phyloP scores from a whole-genome alignment of 2,888 invertebrate species.

The Mythimna ferrago region DNA sequence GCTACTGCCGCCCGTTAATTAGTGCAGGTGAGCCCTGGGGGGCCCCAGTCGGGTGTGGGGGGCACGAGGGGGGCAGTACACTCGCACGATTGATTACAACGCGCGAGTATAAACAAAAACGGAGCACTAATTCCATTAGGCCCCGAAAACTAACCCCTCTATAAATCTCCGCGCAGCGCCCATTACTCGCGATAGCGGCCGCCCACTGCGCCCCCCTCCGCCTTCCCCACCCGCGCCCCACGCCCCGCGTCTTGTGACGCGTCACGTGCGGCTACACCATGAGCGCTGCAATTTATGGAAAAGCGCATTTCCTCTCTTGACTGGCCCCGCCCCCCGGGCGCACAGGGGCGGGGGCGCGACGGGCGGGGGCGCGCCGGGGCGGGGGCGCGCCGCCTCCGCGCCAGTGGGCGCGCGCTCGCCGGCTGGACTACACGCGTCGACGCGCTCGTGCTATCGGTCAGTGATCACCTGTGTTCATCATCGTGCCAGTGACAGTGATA shows the following conservation, averaged over 20 bases:
- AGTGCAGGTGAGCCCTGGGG: conserved; percentile 53
- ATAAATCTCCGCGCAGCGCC: conserved; percentile 78
- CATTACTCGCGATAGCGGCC: conserved; percentile 72
- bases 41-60: conserved; percentile 1
- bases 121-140: conserved; percentile 84
- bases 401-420: conserved; percentile 78
- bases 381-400: conserved; percentile 62
- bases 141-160: conserved; percentile 78
- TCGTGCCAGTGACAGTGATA: conserved; percentile 66
- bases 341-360: conserved; percentile 54
- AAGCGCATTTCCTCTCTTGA: conserved; percentile 69
- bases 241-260: conserved; percentile 50
- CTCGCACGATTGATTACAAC: conserved; percentile 65
- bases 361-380: conserved; percentile 50
- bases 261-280: conserved; percentile 56
- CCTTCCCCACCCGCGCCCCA: conserved; percentile 56
- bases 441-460: conserved; percentile 62
- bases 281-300: conserved; percentile 72
- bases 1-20: conserved; percentile 72
- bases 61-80: conserved; percentile 18
- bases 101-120: conserved; percentile 77
- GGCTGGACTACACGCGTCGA: conserved; percentile 70
- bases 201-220: conserved; percentile 63
- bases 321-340: conserved; percentile 53
- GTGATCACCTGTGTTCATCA: conserved; percentile 62